These are phyloP conservation scores for Aradus depressus DNA, from an alignment of 2,888 invertebrate species.

Conservation along the genomic window DNA sequence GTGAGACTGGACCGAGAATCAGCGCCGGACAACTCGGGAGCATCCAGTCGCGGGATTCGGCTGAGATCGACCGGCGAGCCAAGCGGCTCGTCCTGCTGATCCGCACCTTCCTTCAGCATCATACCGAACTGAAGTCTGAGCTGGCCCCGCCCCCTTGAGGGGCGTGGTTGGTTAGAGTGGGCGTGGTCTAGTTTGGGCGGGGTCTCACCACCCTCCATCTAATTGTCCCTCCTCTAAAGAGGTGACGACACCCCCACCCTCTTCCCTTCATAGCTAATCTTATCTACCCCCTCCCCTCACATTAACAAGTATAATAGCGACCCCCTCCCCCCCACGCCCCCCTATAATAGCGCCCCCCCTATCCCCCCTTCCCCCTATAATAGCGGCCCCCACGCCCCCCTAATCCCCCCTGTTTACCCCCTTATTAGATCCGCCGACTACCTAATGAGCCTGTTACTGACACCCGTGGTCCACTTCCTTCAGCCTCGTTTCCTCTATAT, in stretches of 20 bases:
- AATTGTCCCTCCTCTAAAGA: constrained; percentile 21
- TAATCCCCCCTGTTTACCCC: constrained; percentile 11
- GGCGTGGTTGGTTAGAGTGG: too few relatives aligned
- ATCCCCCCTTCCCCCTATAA: constrained; percentile 7
- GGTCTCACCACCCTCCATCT: too few relatives aligned
- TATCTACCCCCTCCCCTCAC: constrained; percentile 22
- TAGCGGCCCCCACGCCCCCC: constrained; percentile 5
- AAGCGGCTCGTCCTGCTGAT: constrained; percentile 35
- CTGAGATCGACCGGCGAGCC: constrained; percentile 37
- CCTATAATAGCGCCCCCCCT: constrained; percentile 8
- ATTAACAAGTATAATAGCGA: constrained; percentile 25
- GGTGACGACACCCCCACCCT: constrained; percentile 26
- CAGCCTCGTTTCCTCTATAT: too few relatives aligned
- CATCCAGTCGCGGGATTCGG: constrained; percentile 32
- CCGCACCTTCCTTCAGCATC: constrained; percentile 32
- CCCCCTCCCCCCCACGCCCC: constrained; percentile 7
- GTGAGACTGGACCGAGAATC: constrained; percentile 45
- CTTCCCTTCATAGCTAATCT: constrained; percentile 26
- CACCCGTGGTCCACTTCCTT: too few relatives aligned
- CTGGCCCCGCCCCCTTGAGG: constrained; percentile 13
- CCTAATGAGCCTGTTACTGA: too few relatives aligned
- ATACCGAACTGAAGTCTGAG: constrained; percentile 4
- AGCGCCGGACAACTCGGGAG: constrained; percentile 24
- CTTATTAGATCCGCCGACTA: too few relatives aligned
- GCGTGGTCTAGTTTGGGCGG: too few relatives aligned